Conservation (phyloP, 2,888 invertebrate genomes). For the Synergus gifuensis region DNA sequence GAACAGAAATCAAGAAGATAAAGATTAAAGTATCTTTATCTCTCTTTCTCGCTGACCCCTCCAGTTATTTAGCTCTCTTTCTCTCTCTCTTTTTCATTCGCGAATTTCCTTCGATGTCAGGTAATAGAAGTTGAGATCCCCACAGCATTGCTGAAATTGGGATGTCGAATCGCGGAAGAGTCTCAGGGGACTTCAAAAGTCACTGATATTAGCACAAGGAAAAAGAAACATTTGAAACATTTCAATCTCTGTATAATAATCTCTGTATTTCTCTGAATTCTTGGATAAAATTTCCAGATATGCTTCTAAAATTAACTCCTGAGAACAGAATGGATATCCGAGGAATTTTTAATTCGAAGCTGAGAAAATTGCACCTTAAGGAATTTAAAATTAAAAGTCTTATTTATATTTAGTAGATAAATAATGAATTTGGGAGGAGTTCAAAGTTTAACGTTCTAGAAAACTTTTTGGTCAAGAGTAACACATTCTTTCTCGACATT, state of each 20-base stretch:
- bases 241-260: background rate
- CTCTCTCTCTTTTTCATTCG: conserved; percentile 12
- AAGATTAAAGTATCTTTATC: conserved; percentile 35
- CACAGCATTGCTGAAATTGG: conserved; percentile 7
- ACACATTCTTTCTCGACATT: background rate
- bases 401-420: too few species aligned
- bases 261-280: background rate
- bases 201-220: conserved; percentile 7
- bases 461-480: too few species aligned
- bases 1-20: conserved; percentile 49
- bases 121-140: conserved; percentile 10
- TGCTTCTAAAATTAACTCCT: background rate
- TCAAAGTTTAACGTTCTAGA: too few species aligned
- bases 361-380: too few species aligned
- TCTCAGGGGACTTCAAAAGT: conserved; percentile 13
- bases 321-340: too few species aligned
- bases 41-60: background rate
- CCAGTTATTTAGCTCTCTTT: conserved; percentile 2
- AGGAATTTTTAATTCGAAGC: too few species aligned
- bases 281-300: background rate
- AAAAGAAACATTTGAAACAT: conserved; percentile 7
- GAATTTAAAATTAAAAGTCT: too few species aligned
- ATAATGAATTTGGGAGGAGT: too few species aligned
- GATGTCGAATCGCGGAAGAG: conserved; percentile 13
- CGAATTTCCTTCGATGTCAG: conserved; percentile 11